A percentile compares a stretch with the other conserved stretches of the same genome.
Evolutionary conservation across 2,888 invertebrate species (phyloP).

Genomic region (Hypselothyrea guttata): DNA sequence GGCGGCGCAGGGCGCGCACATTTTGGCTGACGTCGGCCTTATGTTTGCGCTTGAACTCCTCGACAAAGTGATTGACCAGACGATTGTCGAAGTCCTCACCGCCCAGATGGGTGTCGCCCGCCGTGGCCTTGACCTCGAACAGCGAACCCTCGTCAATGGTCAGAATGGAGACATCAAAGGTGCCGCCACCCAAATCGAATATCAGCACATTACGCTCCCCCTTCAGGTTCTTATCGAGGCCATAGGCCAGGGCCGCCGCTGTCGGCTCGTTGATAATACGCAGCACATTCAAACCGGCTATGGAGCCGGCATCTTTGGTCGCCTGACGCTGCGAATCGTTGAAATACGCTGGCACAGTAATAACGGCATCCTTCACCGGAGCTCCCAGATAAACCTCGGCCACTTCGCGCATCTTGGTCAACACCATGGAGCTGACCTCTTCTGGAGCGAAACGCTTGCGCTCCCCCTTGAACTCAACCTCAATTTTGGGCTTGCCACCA

Average conservation of each 20-base stretch:
- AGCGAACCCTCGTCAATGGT: constrained; percentile 93
- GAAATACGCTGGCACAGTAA: constrained; percentile 93
- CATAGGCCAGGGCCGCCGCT: constrained; percentile 93
- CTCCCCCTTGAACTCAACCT: constrained; percentile 89
- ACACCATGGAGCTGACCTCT: constrained; percentile 92
- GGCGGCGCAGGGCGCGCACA: constrained; percentile 89
- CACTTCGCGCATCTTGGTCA: constrained; percentile 92
- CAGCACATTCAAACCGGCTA: constrained; percentile 93
- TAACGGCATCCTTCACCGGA: constrained; percentile 88
- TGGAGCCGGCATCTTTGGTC: constrained; percentile 94
- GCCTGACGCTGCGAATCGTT: constrained; percentile 92
- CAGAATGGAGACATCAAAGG: constrained; percentile 95
- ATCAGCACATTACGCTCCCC: constrained; percentile 90
- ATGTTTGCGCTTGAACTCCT: constrained; percentile 90
- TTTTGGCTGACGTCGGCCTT: constrained; percentile 88
- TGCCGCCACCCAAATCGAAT: constrained; percentile 92
- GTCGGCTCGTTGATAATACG: constrained; percentile 96
- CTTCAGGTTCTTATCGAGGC: constrained; percentile 88
- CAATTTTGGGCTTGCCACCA: constrained; percentile 88
- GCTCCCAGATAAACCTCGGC: constrained; percentile 90
- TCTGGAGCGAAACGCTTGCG: constrained; percentile 90
- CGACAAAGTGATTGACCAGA: constrained; percentile 89
- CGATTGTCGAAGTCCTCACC: constrained; percentile 92
- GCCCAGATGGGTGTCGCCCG: constrained; percentile 91
- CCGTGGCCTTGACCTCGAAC: constrained; percentile 91